Evolutionary conservation across 2,888 invertebrate genomes (phyloP), one percentile per base, ranked within the genome.

Genomic region (Melanostoma scalare): DNA sequence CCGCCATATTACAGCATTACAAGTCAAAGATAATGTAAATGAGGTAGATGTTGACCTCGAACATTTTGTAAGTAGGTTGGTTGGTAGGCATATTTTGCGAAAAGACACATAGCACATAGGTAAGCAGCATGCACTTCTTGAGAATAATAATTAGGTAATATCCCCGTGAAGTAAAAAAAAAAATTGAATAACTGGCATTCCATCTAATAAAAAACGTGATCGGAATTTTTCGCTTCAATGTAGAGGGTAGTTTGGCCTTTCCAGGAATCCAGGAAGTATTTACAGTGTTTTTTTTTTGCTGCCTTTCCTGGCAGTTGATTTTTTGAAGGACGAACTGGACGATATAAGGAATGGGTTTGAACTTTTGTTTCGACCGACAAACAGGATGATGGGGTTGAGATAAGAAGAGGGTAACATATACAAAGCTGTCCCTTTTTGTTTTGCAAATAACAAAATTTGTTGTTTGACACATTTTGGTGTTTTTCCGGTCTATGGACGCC

Each of bases 151-250:
- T 84, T 79, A 84, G 84, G 74, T 79, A 79, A 84, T 79, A 84
- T 84, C 69, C 69, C 78, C 84, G 69, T 20, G 20, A 20, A 20
- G 20, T 20, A 20, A 20, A 20, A 20, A n/a, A 63, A 84, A 84
- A 85, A 85, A 85, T 85, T 82, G 82, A 78, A 85, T 85, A 82
- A 85, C 82, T 82, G 85, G 69, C 85, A 85, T 85, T 85, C 82
- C 82, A 77, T 81, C 82, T 85, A 85, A 85, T 85, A 85, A 85
- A 85, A 85, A 85, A 85, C 82, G 85, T 85, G 85, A 82, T 82
- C 58, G 78, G 82, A 82, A 85, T 85, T 73, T 71, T 50, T 4
- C 8, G 6, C 8, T n/a, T 4, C n/a, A 31, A 10, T 3, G 36
- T 5, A 8, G 10, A 42, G 38, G 8, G n/a, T 58, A 33, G 52